Evolutionary conservation across 2,113 vertebrate genomes (phyloP), one percentile per base, ranked within the genome.

Genomic region (Brienomyrus brachyistius): DNA sequence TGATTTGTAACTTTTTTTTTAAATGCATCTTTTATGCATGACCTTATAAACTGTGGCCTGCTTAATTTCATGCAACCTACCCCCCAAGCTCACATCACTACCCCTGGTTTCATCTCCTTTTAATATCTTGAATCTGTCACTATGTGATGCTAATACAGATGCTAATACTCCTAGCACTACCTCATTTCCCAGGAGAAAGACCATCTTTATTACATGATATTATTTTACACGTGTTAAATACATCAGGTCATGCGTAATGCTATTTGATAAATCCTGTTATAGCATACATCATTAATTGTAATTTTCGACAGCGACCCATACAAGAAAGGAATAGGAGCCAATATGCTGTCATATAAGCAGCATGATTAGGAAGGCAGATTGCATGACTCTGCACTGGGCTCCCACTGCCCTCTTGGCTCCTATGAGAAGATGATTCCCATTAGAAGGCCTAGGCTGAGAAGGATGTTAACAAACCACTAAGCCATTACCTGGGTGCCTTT

Each of bases 401-500:
- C 43, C 80, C 17, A 23, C 50, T 27, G n/a, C 83, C 47, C 48
- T 27, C 47, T n/a, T 23, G 47, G 83, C 43, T 47, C 45, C 50
- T 62, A 43, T 40, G 15, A 35, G 88, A 89, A 47, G 21, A 47
- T 21, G n/a, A 52, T 23, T 40, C 19, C 88, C 35, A 56, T 83
- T 89, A 89, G 31, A 50, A 89, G 50, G 45, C 51, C 31, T 27
- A 6, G 27, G 21, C 88, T 10, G 23, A 83, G 50, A 89, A 23
- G 35, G 48, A 59, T 89, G 50, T 59, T 47, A 50, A 27, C 35
- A 45, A 11, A 80, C 66, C 66, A 40, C 31, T 82, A 48, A 84
- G 50, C 27, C 47, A 90, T 77, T 86, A 90, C 85, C 85, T 80
- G 59, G 15, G 50, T 48, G 48, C 51, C 90, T 91, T 89, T 91